Evolutionary conservation across 2,113 vertebrate species (phyloP).

Genomic region (Lophura nycthemera): DNA sequence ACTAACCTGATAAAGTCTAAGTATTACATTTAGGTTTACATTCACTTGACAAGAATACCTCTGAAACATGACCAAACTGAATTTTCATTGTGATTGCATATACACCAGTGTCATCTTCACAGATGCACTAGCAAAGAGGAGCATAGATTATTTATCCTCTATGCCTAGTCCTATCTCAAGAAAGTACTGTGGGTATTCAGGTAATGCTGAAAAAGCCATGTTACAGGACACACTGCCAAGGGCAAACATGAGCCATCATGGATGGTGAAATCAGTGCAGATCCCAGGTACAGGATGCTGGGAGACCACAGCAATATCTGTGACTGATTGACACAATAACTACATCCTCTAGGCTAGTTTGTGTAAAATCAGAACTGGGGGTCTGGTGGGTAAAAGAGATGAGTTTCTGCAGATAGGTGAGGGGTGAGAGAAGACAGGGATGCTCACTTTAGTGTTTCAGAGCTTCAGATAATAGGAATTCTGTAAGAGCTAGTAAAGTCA

Average conservation of each 20-base stretch:
- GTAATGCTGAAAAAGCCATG: not conserved
- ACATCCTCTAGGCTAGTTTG: not conserved
- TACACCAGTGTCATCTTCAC: not conserved
- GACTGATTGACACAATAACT: rapidly evolving
- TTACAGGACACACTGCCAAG: not conserved
- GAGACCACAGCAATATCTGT: rapidly evolving
- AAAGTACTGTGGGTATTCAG: not conserved
- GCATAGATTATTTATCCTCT: not conserved
- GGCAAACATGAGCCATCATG: not conserved
- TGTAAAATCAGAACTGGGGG: not conserved
- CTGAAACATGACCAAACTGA: not conserved
- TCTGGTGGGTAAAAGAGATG: not conserved
- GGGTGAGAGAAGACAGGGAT: not conserved
- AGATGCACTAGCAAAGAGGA: not conserved
- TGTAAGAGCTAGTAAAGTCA: not conserved
- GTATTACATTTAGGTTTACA: not conserved
- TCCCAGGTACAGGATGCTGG: not conserved
- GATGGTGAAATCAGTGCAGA: not conserved
- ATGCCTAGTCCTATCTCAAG: not conserved
- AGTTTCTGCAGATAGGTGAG: not conserved
- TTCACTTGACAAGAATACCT: not conserved
- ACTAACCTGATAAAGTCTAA: not conserved
- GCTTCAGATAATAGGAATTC: not conserved
- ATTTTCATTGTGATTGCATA: not conserved
- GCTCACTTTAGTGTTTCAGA: not conserved